A percentile compares a stretch with the other conserved stretches of the same genome.
Evolutionary conservation across 2,797 vertebrate species (phyloP).

Genomic region (Tokudaia tokunoshimensis): DNA sequence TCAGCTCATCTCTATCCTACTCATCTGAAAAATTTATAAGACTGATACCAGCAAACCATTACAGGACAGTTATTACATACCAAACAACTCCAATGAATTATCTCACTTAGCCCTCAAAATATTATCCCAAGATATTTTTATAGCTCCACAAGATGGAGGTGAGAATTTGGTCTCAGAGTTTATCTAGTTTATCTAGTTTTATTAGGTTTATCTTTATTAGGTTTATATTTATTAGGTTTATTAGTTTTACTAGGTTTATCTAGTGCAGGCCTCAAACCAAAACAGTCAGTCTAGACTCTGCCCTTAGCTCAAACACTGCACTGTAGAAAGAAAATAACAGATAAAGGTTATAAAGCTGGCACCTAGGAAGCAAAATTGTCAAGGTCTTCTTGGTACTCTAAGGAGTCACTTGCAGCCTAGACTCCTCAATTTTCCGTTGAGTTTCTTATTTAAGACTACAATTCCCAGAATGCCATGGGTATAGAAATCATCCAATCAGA

Average conservation of each 20-base stretch:
- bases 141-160: neutral
- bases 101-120: constrained; percentile 11
- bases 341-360: neutral
- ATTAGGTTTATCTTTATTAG: too few relatives aligned
- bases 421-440: neutral
- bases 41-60: neutral
- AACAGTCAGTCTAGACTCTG: neutral
- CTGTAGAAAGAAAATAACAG: neutral
- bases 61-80: neutral
- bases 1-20: neutral
- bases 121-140: neutral
- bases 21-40: neutral
- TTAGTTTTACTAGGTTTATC: too few relatives aligned
- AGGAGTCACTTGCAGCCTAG: accelerated
- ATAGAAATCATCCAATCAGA: constrained; percentile 60
- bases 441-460: neutral
- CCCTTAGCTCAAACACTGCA: neutral
- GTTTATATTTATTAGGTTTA: too few relatives aligned
- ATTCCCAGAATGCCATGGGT: constrained; percentile 62
- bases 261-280: neutral
- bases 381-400: accelerated
- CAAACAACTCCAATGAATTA: neutral
- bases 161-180: neutral
- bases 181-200: too few relatives aligned
- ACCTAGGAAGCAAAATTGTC: neutral